Percentiles rank a stretch among this genome's conserved stretches.
Conservation (phyloP, 2,113 vertebrate genomes). For the Gambusia holbrooki region DNA sequence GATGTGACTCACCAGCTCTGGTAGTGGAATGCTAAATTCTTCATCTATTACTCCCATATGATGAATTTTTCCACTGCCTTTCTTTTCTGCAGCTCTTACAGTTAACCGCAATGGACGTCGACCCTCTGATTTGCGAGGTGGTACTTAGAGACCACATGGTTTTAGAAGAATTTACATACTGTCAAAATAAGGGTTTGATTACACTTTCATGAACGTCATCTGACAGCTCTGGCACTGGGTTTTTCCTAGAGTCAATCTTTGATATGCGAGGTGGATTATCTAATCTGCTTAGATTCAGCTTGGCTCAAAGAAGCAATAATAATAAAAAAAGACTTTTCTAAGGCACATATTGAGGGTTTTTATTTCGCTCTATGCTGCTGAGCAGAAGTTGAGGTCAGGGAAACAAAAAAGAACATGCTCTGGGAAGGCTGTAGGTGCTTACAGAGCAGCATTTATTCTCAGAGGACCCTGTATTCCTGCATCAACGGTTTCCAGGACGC, state of each 20-base stretch:
- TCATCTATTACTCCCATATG: conserved; percentile 63
- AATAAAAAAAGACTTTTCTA: conserved; percentile 1
- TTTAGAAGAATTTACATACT: conserved; percentile 30
- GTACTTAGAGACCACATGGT: conserved; percentile 2
- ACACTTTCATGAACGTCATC: conserved; percentile 16
- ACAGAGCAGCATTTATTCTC: conserved; percentile 59
- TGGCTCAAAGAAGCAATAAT: conserved; percentile 5
- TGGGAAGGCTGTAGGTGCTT: conserved; percentile 48
- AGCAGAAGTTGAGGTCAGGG: conserved; percentile 26
- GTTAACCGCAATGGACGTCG: conserved; percentile 19
- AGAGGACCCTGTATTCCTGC: conserved; percentile 63
- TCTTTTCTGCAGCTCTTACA: conserved; percentile 17
- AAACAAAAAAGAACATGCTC: conserved; percentile 43
- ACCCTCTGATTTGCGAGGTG: conserved; percentile 24
- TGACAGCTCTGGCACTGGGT: conserved; percentile 20
- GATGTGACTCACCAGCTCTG: conserved; percentile 77
- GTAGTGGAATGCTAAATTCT: conserved; percentile 71
- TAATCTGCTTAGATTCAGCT: conserved; percentile 6
- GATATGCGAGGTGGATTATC: conserved; percentile 1
- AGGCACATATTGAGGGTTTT: conserved; percentile 12
- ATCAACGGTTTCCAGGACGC: conserved; percentile 69
- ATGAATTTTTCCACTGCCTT: conserved; percentile 53
- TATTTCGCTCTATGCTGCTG: conserved; percentile 17
- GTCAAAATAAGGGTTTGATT: conserved; percentile 30
- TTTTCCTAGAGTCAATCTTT: conserved; percentile 3